These are phyloP conservation scores for Alentia gelatinosa DNA, from an alignment of 2,888 invertebrate species.

Conservation along the genomic window DNA sequence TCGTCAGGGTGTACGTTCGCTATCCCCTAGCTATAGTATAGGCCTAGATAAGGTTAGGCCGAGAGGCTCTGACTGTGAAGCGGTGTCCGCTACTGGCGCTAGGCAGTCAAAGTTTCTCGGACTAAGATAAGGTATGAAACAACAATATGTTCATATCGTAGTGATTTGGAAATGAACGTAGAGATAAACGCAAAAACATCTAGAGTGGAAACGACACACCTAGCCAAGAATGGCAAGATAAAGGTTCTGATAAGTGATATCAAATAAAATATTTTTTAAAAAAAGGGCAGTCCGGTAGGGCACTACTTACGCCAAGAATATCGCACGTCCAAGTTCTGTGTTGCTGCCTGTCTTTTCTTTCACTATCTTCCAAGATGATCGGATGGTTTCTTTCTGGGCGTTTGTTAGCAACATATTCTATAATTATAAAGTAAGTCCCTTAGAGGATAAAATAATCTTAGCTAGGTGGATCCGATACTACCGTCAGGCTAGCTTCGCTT, in stretches of 20 bases:
- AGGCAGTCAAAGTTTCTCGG: not conserved
- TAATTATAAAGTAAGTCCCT: too few relatives aligned
- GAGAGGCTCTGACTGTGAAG: too few relatives aligned
- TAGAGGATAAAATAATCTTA: too few relatives aligned
- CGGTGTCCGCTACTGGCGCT: not conserved
- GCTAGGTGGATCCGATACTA: too few relatives aligned
- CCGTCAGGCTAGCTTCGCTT: too few relatives aligned
- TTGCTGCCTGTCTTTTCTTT: not conserved
- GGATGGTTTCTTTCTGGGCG: not conserved
- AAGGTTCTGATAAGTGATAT: not conserved
- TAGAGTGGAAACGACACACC: too few relatives aligned
- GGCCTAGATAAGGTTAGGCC: too few relatives aligned
- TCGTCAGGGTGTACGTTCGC: too few relatives aligned
- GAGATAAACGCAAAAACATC: too few relatives aligned
- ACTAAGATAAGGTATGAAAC: not conserved
- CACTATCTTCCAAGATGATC: not conserved
- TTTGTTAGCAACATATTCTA: not conserved
- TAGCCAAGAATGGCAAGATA: not conserved
- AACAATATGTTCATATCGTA: not conserved
- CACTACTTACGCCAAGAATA: not conserved
- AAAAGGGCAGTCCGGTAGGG: too few relatives aligned
- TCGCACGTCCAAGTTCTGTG: not conserved
- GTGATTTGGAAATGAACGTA: not conserved
- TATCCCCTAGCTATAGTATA: too few relatives aligned
- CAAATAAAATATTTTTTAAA: not conserved